A percentile compares a stretch with the other conserved stretches of the same genome.
Conservation (phyloP, 92 coral and sea anemone species). For the Zoanthus sansibaricus region DNA sequence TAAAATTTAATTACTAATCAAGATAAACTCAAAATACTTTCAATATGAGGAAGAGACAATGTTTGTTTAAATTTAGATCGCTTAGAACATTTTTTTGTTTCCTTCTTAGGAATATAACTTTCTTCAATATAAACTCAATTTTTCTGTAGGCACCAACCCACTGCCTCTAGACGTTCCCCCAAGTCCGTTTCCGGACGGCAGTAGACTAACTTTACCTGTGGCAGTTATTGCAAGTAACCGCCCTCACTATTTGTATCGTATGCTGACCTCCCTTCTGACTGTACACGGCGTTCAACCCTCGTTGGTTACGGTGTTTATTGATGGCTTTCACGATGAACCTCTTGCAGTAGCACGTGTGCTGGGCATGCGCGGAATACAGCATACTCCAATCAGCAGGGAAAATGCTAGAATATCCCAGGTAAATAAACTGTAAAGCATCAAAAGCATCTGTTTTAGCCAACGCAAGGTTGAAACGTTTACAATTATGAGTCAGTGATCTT, state of each 20-base stretch:
- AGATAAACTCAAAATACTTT: too few species aligned
- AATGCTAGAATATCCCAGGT: constrained; percentile 90
- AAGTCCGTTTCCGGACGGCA: constrained; percentile 73
- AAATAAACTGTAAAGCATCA: neutral
- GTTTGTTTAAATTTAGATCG: too few species aligned
- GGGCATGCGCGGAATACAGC: constrained; percentile 73
- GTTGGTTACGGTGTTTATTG: constrained; percentile 90
- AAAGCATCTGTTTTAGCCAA: neutral
- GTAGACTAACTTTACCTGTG: constrained; percentile 79
- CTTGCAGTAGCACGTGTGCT: constrained; percentile 65
- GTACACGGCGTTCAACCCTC: constrained; percentile 87
- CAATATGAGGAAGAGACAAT: too few species aligned
- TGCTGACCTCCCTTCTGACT: constrained; percentile 87
- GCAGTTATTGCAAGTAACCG: constrained; percentile 98
- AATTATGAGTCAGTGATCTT: too few species aligned
- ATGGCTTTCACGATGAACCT: constrained; percentile 88
- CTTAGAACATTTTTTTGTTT: too few species aligned
- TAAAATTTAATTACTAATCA: too few species aligned
- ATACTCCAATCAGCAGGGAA: constrained; percentile 61
- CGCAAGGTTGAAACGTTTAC: too few species aligned
- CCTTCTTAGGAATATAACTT: too few species aligned
- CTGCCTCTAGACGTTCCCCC: constrained; percentile 78
- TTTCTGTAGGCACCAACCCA: constrained; percentile 86
- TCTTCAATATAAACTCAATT: neutral
- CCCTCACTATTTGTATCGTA: constrained; percentile 93